Evolutionary conservation across 37 sponge, comb jelly and placozoan genomes (phyloP), one percentile per base, ranked within the genome.

Genomic region (Petrosia ficiformis): DNA sequence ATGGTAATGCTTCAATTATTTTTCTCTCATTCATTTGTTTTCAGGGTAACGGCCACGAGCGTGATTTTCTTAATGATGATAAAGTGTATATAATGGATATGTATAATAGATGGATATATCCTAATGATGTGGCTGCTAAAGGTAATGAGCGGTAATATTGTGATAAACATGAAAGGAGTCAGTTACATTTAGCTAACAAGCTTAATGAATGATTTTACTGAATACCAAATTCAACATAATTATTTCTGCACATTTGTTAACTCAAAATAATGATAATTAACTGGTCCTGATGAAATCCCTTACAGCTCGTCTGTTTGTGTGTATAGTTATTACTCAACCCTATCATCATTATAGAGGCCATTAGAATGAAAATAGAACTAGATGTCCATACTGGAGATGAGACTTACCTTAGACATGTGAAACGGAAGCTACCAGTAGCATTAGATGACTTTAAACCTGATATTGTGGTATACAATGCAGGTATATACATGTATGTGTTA

Each of bases 41-140:
- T 2, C 68, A 88, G 77, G 96, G 96, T n/a, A 95, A 95, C 41
- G 96, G 96, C 2, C 92, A 95, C 52, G 96, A 95, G 68, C 68
- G 80, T 19, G 96, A 95, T 58, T 88, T 95, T 58, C n/a, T 88
- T n/a, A 41, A 57, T n/a, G 86, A 95, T 61, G 56, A 73, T 10
- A 80, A 69, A 26, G 96, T 95, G 39, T 92, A 79, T 79, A 92
- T 92, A 39, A 10, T 92, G 80, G 93, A 92, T 75, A 77, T 79
- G 65, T 95, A 95, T 76, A 95, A 95, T 67, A 57, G 73, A 42
- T 80, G 90, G 72, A 95, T 92, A 58, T 95, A 92, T 43, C 93
- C 96, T 6, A 79, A 78, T 25, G 93, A 95, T 61, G 70, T 22
- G 31, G 40, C 69, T 0, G 96, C 93, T 0, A 91, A 86, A 66